Base-by-base conservation (phyloP, 2,113 vertebrate genomes). In the Xiphorhynchus elegans region DNA sequence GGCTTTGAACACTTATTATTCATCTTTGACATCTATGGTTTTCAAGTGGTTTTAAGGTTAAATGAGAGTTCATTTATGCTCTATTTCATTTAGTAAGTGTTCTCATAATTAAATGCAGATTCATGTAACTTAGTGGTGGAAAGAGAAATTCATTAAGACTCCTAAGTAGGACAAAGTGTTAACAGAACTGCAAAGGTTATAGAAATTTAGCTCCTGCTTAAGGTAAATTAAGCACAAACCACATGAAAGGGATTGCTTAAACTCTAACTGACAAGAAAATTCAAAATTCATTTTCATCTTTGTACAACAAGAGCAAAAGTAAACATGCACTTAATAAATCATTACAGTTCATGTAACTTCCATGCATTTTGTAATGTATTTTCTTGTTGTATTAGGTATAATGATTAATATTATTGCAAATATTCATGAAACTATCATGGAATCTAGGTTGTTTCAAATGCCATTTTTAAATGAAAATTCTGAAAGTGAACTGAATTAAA, bases 101-200 rank as follows among this genome's bases (percentile, higher is more conserved):
- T 84, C 35, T 73, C 64, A 58, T 93, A 96, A 96, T 97, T 95
- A 97, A 96, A 49, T 88, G 53, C 70, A 90, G 69, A 93, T 84
- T 67, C 47, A 63, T 91, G 55, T 92, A 93, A 97, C 96, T 95
- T 94, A 89, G 70, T 78, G 74, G 24, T 84, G 95, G 72, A 90
- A 42, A 50, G 53, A 95, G 62, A 96, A 96, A 93, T 91, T 83
- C n/a, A 92, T 97, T 97, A 95, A 90, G 82, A 76, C 60, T 91
- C 68, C 35, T 88, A 87, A 90, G 95, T 62, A 95, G 63, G 39
- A 81, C 79, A 95, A 85, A 64, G 5, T 17, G 3, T 75, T 88
- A 90, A 75, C 64, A 79, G 49, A 73, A 85, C 50, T 92, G 29
- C 67, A 40, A 62, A 96, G 53, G 72, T 95, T 95, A 84, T 29